Evolutionary conservation across 2,888 invertebrate species (phyloP), one percentile per base, ranked within the genome.

Genomic region (Hydropsyche betteni): DNA sequence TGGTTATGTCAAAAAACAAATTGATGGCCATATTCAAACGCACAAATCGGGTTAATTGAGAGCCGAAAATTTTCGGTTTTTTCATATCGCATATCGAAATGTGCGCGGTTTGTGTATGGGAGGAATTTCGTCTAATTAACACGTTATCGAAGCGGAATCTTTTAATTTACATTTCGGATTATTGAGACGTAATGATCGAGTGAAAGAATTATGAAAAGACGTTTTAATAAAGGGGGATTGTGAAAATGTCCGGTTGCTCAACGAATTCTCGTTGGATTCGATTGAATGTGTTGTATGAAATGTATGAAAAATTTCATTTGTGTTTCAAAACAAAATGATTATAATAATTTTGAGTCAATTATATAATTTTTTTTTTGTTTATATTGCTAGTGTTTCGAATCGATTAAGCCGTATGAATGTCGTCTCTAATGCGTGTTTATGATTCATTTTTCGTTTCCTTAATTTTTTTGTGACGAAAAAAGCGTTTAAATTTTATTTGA

Each of bases 101-200:
- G 53, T 16, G 61, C 61, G 33, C 61, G 61, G 10, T 61, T 61
- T 24, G 44, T 10, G 44, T 10, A 44, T 44, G 44, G 6, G 36
- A 24, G 64, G 64, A 64, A 64, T 36, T 64, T 10, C 36, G 64
- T 64, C 64, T 64, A 36, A 64, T 64, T 64, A 64, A 64, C 36
- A 64, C 64, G 64, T 64, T 64, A 64, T 64, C 64, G 44, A 64
- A 33, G 64, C 36, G 64, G 24, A 64, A 36, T 36, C 36, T 64
- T 44, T 44, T 64, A 64, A 64, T 64, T 64, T 64, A 12, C 58
- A 24, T 16, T 61, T 61, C 44, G 44, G 44, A 61, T 61, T 61
- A 61, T 64, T 64, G 34, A 64, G 36, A 64, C 64, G 64, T 44
- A 44, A 44, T 44, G 44, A 44, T 44, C 44, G 44, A 6, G 44